Base-by-base conservation (phyloP, 2,113 vertebrate genomes). In the Atrichornis clamosus region DNA sequence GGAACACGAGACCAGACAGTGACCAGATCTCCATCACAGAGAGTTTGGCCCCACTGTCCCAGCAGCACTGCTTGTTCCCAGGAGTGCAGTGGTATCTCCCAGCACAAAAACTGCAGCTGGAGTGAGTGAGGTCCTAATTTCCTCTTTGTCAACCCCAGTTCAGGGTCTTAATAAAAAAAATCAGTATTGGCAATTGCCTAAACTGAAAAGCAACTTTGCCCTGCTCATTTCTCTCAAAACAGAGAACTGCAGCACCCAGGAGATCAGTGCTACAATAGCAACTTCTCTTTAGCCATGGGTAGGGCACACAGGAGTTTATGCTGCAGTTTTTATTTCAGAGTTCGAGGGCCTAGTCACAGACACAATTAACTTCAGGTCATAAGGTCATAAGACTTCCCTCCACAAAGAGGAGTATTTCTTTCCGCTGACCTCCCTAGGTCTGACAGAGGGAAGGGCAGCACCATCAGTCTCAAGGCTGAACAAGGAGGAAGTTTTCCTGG, bases 201-300 rank as follows among this genome's bases (percentile, higher is more conserved):
- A 41, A 14, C 30, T 37, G 49, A 35, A 37, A 55, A 47, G 32
- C 50, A 67, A 21, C 47, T 32, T 5, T 73, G 47, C 27, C 39
- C 59, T 52, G 27, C 75, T 33, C 0, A 0, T 10, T 78, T 10
- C 65, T 64, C 1, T 15, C 7, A 1, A 0, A 0, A 4, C 20
- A 76, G 47, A 72, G 52, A 65, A 37, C 52, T 30, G 55, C 6
- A 53, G 26, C 2, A 16, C 69, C 18, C 20, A 5, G 37, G 42
- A 49, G 41, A 46, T 41, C 53, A 56, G 79, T 37, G 18, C 53
- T 65, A 77, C 42, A 47, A 50, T 39, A 39, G 39, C 14, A 15
- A 14, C 67, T 44, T 6, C 41, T 32, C 75, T 76, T 44, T 76
- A 86, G 68, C 46, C n/a, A 41, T 0, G 1, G 21, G 26, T 16